These are phyloP conservation scores for cat (Felis catus) DNA, from an alignment of 2,113 vertebrate genomes.

Conservation along the genomic window DNA sequence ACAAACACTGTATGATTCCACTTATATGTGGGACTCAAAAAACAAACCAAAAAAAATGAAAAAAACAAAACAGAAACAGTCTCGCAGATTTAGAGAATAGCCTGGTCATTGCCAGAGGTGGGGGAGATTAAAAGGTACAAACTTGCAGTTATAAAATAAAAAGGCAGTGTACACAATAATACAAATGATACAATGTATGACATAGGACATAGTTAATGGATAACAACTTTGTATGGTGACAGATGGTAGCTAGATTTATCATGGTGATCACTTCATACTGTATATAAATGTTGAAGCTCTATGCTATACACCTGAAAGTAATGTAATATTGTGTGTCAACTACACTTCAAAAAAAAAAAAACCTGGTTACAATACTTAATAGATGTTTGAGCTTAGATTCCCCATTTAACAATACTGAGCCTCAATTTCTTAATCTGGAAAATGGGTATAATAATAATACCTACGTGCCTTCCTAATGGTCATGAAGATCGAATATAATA, in stretches of 20 bases:
- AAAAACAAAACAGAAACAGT: background rate
- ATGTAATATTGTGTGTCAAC: too few species aligned
- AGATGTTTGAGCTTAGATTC: background rate
- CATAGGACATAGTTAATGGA: background rate
- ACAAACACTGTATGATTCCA: background rate
- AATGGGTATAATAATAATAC: background rate
- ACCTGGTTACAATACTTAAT: background rate
- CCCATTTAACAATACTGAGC: background rate
- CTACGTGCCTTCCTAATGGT: background rate
- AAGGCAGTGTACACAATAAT: background rate
- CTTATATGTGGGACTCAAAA: background rate
- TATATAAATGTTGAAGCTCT: too few species aligned
- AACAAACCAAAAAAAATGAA: background rate
- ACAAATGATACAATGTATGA: background rate
- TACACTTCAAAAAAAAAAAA: too few species aligned
- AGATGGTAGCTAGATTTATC: background rate
- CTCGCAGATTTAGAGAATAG: background rate
- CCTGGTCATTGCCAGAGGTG: background rate
- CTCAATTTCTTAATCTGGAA: conserved; percentile 21
- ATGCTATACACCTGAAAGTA: too few species aligned
- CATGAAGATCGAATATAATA: background rate
- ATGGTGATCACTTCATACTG: too few species aligned
- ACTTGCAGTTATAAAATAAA: background rate
- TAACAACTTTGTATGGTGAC: background rate
- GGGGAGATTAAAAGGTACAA: background rate